Base-by-base conservation (phyloP, 1,140 invertebrate genomes). In the Nylanderia fulva region DNA sequence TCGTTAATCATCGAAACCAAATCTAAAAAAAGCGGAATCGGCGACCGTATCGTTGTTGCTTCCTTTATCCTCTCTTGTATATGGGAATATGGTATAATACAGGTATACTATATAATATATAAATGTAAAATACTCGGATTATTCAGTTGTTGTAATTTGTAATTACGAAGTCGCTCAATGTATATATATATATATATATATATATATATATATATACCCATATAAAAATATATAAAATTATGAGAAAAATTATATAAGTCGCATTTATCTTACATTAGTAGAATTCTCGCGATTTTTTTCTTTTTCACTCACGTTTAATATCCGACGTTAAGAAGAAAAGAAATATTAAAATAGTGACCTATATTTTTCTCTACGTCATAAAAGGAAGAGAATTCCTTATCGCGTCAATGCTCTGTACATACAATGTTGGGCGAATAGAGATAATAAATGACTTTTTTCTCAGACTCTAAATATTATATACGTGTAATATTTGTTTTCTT, bases 321-420 rank as follows among this genome's bases (percentile, higher is more conserved):
- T 29, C 56, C 9, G 36, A 61, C 11, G n/a, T 15, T 9, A 45
- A 48, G 21, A 21, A n/a, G n/a, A n/a, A n/a, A 64, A 64, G 42
- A 18, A 48, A 13, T n/a, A n/a, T n/a, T n/a, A n/a, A n/a, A n/a
- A n/a, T n/a, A 63, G 27, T 33, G 58, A 39, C 58, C 29, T 77
- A 64, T 64, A 77, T 77, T 64, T 76, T 77, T 77, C 45, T 64
- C 74, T 77, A 77, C 27, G 6, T 29, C 33, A 42, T 58, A 42
- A 60, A 4, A 58, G 13, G 13, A 18, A 48, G 11, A 9, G 56
- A 76, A 24, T 15, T 63, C 74, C 29, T 76, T 76, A 48, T 5
- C 33, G 45, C 9, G n/a, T 52, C 54, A 76, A 54, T 54, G 60
- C 27, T n/a, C n/a, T 69, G 63, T 68, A 69, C 33, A 79, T 48